Percentiles rank a stretch among this genome's conserved stretches.
phyloP scores from a whole-genome alignment of 2,797 vertebrate species.

The Cossypha polioptera region DNA sequence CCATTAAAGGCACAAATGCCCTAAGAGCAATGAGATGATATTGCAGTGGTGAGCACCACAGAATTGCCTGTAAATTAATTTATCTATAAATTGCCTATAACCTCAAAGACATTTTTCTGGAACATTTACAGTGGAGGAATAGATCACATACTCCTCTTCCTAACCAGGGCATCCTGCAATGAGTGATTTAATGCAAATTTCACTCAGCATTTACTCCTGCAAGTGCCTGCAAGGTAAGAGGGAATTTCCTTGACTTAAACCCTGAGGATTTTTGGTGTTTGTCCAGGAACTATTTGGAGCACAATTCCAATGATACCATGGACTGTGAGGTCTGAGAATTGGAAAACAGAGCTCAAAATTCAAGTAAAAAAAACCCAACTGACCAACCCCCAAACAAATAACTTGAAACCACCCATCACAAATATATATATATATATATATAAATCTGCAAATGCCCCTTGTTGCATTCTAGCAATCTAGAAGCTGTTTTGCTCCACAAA shows the following conservation, averaged over 20 bases:
- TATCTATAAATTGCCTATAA: too few relatives aligned
- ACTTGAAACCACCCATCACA: background rate
- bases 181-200: background rate
- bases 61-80: conserved; percentile 9
- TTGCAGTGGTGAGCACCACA: background rate
- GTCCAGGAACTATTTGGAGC: background rate
- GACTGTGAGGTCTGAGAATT: background rate
- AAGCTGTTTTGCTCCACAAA: background rate
- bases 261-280: background rate
- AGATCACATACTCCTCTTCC: background rate
- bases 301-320: background rate
- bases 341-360: background rate
- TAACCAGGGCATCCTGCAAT: background rate
- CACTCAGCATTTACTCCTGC: background rate
- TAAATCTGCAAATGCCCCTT: fast-evolving
- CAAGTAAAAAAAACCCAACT: background rate
- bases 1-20: background rate
- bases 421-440: too few relatives aligned
- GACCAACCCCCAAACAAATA: background rate
- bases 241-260: conserved; percentile 15
- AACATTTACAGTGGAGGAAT: background rate
- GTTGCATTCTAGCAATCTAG: background rate
- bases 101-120: background rate
- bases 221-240: background rate
- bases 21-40: background rate